Percentiles rank a stretch among this genome's conserved stretches.
These are phyloP conservation scores for Drusus annulatus DNA, from an alignment of 1,140 invertebrate genomes.

Conservation along the genomic window DNA sequence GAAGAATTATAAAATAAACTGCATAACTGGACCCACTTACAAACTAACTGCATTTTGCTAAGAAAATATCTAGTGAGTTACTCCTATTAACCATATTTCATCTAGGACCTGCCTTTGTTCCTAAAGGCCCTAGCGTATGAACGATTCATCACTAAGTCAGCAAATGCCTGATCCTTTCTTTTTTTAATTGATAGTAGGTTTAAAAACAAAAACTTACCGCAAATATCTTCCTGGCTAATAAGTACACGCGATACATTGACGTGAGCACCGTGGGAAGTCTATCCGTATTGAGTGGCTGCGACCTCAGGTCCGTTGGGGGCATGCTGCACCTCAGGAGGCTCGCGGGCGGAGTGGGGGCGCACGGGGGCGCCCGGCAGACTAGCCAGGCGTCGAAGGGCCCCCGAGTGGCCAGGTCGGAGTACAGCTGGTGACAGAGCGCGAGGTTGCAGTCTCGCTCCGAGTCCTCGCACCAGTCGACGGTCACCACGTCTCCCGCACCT, in stretches of 20 bases:
- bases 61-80: too few species aligned
- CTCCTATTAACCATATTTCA: too few species aligned
- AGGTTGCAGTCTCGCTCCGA: conserved; percentile 42
- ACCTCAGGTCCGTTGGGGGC: conserved; percentile 39
- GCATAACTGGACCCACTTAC: too few species aligned
- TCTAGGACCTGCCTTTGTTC: too few species aligned
- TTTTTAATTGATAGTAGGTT: too few species aligned
- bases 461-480: conserved; percentile 55
- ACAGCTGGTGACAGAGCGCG: conserved; percentile 40
- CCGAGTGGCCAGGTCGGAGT: conserved; percentile 25
- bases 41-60: too few species aligned
- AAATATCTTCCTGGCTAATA: conserved; percentile 39
- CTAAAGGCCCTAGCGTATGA: too few species aligned
- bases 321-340: conserved; percentile 8
- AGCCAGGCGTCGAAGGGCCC: conserved; percentile 46
- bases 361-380: conserved; percentile 46
- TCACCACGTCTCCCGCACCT: conserved; percentile 53
- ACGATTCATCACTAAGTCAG: too few species aligned
- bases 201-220: conserved; percentile 32
- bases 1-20: too few species aligned
- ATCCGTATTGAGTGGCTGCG: conserved; percentile 44
- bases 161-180: too few species aligned
- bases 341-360: conserved; percentile 1
- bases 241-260: conserved; percentile 48
- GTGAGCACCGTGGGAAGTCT: conserved; percentile 34